These are phyloP conservation scores for Pipa parva DNA, from an alignment of 2,113 vertebrate genomes.

Conservation along the genomic window DNA sequence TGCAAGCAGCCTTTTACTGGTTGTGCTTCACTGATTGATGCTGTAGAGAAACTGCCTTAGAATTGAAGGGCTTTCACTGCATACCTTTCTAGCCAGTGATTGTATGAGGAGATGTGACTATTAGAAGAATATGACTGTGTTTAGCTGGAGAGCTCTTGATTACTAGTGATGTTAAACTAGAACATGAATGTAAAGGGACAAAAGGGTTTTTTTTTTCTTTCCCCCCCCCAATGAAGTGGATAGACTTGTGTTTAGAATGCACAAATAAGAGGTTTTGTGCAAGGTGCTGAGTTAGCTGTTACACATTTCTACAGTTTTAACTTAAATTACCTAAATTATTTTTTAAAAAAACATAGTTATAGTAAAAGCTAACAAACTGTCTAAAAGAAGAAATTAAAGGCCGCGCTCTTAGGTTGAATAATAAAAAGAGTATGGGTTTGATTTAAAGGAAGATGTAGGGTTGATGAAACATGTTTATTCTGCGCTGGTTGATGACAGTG, in stretches of 20 bases:
- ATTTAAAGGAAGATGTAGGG: no score
- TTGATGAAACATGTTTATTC: no score
- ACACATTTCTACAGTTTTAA: background rate
- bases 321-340: background rate
- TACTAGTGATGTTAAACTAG: slow-evolving; percentile 82
- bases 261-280: slow-evolving; percentile 7
- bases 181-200: slow-evolving; percentile 49
- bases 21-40: slow-evolving; percentile 89
- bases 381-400: no score
- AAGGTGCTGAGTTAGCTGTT: slow-evolving; percentile 10
- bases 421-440: no score
- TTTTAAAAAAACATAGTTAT: no score
- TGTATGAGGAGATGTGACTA: slow-evolving; percentile 80
- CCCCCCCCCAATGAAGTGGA: background rate
- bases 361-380: no score
- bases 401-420: no score
- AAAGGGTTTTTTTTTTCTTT: slow-evolving; percentile 21
- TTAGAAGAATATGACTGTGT: slow-evolving; percentile 81
- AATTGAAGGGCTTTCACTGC: slow-evolving; percentile 82
- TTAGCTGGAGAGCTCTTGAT: slow-evolving; percentile 94
- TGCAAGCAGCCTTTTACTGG: slow-evolving; percentile 95
- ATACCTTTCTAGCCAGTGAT: slow-evolving; percentile 64
- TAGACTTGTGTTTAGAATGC: slow-evolving; percentile 4
- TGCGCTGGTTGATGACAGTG: no score
- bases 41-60: slow-evolving; percentile 85